Percentiles rank a stretch among this genome's conserved stretches.
Conservation (phyloP, 2,888 invertebrate species). For the Pristionchus arcanus region DNA sequence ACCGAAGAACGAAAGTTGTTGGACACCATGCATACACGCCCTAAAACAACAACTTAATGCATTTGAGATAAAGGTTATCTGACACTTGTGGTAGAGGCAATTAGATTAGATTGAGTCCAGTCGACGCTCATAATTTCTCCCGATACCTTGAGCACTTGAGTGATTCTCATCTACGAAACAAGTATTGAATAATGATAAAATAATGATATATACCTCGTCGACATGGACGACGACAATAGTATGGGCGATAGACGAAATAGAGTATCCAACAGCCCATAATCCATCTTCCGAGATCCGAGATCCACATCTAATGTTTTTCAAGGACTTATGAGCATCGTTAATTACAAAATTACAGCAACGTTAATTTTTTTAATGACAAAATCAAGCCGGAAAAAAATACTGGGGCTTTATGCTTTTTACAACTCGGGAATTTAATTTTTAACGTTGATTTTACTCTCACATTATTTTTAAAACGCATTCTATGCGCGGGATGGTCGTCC, state of each 20-base stretch:
- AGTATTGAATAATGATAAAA: neutral
- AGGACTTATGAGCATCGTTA: no score
- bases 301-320: neutral
- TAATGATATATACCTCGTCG: neutral
- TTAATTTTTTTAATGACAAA: no score
- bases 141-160: neutral
- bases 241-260: neutral
- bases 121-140: neutral
- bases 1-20: neutral
- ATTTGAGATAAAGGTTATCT: neutral
- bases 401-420: no score
- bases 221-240: conserved; percentile 19
- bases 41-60: neutral
- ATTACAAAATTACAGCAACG: no score
- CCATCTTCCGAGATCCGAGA: neutral
- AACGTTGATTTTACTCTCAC: no score
- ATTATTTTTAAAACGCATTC: no score
- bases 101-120: neutral
- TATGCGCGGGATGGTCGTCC: no score
- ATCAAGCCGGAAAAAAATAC: no score
- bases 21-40: neutral
- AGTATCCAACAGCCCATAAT: conserved; percentile 33
- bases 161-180: neutral
- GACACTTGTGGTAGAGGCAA: neutral
- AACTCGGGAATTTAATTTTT: no score